Evolutionary conservation across 2,797 vertebrate genomes (phyloP), one percentile per base, ranked within the genome.

Genomic region (Dendrocincla tyrannina): DNA sequence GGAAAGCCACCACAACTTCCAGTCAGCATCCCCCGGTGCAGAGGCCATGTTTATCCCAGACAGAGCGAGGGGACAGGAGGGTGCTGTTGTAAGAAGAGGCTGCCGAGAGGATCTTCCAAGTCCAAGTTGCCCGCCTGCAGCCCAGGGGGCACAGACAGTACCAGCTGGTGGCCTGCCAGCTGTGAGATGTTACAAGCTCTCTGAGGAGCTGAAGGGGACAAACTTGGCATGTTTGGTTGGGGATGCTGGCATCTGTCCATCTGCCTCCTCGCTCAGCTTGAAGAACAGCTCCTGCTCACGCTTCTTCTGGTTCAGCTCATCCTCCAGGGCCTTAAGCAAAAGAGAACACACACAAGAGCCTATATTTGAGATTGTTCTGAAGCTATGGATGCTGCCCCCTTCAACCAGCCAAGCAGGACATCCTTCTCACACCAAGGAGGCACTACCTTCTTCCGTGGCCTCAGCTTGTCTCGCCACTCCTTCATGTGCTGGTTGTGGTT

Each of bases 271-370:
- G 0, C 95, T 98, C 96, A 99, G 97, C 95, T 91, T 98, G 96
- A 99, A 99, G 98, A 99, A 99, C 67, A 96, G 95, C 95, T 99
- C 99, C 97, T 99, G 99, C 50, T 99, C 99, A 25, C 76, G 97
- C 67, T 99, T 99, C 98, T 98, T 99, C 97, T 97, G 96, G 85
- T 97, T 98, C 80, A 99, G 96, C 67, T 99, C 99, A 0, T 99
- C 99, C 95, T 99, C 99, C 74, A 99, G 98, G 23, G 97, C 97
- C 99, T 99, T 64, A 58, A 91, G 68, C 53, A 89, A 53, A 74
- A 68, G 30, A 10, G 33, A 88, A 83, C 28, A 93, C 25, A 87
- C 7, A 64, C 6, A 33, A 58, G 59, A 69, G 50, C 8, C 8
- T 17, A 25, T 22, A 74, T 85, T 39, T 49, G 66, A 52, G 56